These are phyloP conservation scores for Lasaia peninsularis DNA, from an alignment of 1,140 invertebrate genomes.

Conservation along the genomic window DNA sequence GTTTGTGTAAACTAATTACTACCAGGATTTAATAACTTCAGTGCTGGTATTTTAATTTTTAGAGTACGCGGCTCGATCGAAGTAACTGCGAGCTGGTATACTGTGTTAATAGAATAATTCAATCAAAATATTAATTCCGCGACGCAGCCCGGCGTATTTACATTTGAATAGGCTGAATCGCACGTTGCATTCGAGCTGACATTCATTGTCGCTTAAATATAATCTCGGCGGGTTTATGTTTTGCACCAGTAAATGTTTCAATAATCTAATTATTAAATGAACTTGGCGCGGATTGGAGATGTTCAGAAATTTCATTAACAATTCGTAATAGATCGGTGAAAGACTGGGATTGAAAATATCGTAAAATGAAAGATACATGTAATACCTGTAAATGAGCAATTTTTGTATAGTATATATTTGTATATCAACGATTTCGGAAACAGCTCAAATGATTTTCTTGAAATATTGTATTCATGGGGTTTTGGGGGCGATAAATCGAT, in stretches of 20 bases:
- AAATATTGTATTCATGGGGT: too few relatives aligned
- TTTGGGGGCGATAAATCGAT: too few relatives aligned
- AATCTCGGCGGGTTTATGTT: slow-evolving; percentile 23
- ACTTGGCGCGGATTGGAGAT: background rate
- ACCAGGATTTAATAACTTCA: background rate
- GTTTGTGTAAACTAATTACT: too few relatives aligned
- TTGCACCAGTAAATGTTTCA: slow-evolving; percentile 9
- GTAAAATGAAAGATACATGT: too few relatives aligned
- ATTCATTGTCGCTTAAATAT: slow-evolving; percentile 39
- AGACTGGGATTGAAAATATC: too few relatives aligned
- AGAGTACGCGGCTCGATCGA: slow-evolving; percentile 24
- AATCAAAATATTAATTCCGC: slow-evolving; percentile 71
- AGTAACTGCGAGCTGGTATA: slow-evolving; percentile 51
- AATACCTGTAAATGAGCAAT: too few relatives aligned
- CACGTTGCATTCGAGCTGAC: slow-evolving; percentile 51
- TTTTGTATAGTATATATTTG: too few relatives aligned
- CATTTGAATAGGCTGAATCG: slow-evolving; percentile 61
- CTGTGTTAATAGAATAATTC: slow-evolving; percentile 72
- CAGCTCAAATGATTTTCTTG: too few relatives aligned
- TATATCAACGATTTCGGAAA: too few relatives aligned
- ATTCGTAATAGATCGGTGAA: too few relatives aligned
- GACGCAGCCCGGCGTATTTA: slow-evolving; percentile 61
- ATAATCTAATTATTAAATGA: slow-evolving; percentile 1
- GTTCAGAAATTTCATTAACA: too few relatives aligned
- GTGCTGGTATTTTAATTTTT: background rate